These are phyloP conservation scores for Eulemur rubriventer DNA, from an alignment of 2,797 vertebrate species.

Conservation along the genomic window DNA sequence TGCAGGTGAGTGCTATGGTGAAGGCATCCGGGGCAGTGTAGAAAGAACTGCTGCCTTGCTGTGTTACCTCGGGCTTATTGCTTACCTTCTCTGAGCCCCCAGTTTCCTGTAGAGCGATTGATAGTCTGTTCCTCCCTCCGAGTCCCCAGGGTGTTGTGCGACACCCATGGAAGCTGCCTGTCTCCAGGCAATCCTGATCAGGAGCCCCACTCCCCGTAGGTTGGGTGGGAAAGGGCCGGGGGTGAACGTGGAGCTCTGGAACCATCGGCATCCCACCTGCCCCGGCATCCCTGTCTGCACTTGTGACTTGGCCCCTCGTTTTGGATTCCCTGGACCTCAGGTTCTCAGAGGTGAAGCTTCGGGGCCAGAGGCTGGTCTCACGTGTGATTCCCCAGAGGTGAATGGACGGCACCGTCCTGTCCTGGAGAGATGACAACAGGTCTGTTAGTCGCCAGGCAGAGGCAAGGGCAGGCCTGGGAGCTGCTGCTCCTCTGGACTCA, in stretches of 20 bases:
- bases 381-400: neutral
- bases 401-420: rapidly evolving
- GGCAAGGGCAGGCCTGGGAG: neutral
- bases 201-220: neutral
- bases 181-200: too few species aligned
- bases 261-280: rapidly evolving
- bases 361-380: neutral
- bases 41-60: neutral
- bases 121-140: too few species aligned
- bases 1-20: neutral
- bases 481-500: neutral
- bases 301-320: too few species aligned
- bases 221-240: neutral
- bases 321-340: neutral
- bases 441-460: neutral
- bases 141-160: neutral
- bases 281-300: rapidly evolving
- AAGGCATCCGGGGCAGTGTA: neutral
- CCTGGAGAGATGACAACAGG: neutral
- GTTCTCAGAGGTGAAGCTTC: neutral
- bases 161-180: too few species aligned
- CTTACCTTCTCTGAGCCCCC: neutral
- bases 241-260: neutral
- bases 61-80: neutral
- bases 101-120: neutral